Percentiles rank a stretch among this genome's conserved stretches.
Conservation (phyloP, 2,797 vertebrate species). For the Esox lucius region DNA sequence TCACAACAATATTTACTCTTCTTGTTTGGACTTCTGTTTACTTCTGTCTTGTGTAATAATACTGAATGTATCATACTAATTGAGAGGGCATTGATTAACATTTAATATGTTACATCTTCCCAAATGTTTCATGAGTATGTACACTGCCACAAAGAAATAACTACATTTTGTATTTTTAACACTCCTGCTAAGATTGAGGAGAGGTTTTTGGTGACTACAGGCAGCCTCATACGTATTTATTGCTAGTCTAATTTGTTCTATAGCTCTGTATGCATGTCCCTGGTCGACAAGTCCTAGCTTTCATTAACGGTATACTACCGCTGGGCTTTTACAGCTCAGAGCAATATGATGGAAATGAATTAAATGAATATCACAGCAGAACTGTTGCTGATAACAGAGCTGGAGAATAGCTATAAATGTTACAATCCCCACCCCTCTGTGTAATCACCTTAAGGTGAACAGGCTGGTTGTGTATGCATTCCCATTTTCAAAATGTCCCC, state of each 20-base stretch:
- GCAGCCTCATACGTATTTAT: neutral
- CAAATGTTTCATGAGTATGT: neutral
- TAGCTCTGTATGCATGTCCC: neutral
- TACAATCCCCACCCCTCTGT: neutral
- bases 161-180: neutral
- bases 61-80: too few species aligned
- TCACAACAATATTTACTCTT: too few species aligned
- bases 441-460: neutral
- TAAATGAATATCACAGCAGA: constrained; percentile 13
- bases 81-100: too few species aligned
- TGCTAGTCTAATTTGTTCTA: constrained; percentile 3
- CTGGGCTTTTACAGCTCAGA: neutral
- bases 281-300: neutral
- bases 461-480: neutral
- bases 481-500: neutral
- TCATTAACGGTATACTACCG: neutral
- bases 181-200: neutral
- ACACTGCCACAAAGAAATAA: neutral
- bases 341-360: neutral
- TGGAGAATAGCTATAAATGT: neutral
- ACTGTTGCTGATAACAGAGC: neutral
- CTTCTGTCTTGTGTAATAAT: too few species aligned
- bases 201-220: neutral
- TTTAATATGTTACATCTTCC: neutral
- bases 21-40: too few species aligned